These are phyloP conservation scores for Sebastes dallii DNA, from an alignment of 2,797 vertebrate species.

Conservation along the genomic window DNA sequence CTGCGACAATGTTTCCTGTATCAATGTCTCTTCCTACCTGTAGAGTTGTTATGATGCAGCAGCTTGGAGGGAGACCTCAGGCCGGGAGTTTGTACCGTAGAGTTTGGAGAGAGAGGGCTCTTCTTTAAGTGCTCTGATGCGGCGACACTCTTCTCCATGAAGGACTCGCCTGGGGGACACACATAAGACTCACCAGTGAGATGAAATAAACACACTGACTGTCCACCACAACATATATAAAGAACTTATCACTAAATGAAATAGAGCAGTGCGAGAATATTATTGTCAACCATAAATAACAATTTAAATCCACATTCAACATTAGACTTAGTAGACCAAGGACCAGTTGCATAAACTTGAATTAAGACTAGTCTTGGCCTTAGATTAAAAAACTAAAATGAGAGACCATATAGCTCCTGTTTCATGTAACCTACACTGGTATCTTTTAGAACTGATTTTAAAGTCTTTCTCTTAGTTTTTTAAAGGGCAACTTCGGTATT, in stretches of 20 bases:
- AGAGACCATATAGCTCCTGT: not conserved
- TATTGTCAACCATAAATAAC: not conserved
- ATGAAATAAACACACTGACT: not conserved
- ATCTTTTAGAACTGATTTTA: not conserved
- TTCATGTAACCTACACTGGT: not conserved
- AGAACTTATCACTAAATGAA: not conserved
- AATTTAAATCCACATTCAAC: not conserved
- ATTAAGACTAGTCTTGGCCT: not conserved
- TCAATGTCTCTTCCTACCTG: slow-evolving; percentile 61
- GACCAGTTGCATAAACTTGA: not conserved
- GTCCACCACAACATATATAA: not conserved
- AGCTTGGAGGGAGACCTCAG: slow-evolving; percentile 71
- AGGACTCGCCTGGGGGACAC: slow-evolving; percentile 83
- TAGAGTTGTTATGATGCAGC: slow-evolving; percentile 71
- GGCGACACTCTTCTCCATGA: slow-evolving; percentile 83
- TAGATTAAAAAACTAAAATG: not conserved
- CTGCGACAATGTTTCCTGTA: not conserved
- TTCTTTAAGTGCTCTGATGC: slow-evolving; percentile 87
- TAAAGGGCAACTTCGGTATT: too few species aligned
- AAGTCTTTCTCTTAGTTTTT: not conserved
- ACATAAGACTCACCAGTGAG: not conserved
- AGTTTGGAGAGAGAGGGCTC: slow-evolving; percentile 84
- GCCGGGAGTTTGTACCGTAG: slow-evolving; percentile 55
- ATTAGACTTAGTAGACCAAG: not conserved
- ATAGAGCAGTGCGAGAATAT: not conserved